Evolutionary conservation across 1,140 invertebrate species (phyloP).

Genomic region (Sarcophaga bullata): DNA sequence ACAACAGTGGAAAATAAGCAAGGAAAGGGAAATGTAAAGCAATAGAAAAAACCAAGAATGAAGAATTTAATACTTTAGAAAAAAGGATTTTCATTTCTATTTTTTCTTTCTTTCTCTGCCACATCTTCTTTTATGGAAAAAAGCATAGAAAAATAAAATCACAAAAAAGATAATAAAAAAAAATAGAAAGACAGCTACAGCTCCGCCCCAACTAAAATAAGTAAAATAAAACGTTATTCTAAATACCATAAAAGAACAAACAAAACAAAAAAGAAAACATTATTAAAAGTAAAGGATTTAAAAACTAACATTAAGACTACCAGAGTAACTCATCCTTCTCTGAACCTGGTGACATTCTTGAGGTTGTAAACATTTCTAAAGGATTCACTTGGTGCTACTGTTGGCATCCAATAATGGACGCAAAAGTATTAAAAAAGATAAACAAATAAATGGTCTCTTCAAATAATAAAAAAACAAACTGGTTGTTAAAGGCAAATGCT

Average conservation of each 20-base stretch:
- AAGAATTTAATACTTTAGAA: not conserved
- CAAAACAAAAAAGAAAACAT: not conserved
- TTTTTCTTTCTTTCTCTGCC: no score
- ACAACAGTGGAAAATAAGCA: not conserved
- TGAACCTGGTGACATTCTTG: not conserved
- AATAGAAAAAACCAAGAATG: not conserved
- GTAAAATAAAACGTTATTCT: not conserved
- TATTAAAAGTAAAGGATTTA: constrained; percentile 5
- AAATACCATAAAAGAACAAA: not conserved
- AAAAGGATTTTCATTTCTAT: not conserved
- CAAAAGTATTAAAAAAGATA: not conserved
- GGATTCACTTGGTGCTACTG: not conserved
- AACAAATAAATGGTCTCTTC: not conserved
- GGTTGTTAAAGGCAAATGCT: not conserved
- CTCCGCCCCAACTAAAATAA: not conserved
- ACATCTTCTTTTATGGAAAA: no score
- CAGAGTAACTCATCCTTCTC: not conserved
- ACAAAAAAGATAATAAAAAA: no score
- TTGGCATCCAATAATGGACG: not conserved
- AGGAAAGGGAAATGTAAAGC: constrained; percentile 14
- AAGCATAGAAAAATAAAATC: no score
- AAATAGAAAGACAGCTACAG: not conserved
- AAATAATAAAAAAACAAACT: not conserved
- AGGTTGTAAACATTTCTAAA: not conserved
- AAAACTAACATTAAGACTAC: not conserved